Percentiles rank a stretch among this genome's conserved stretches.
Conservation (phyloP, 2,888 invertebrate genomes). For the Liodrosophila aerea region DNA sequence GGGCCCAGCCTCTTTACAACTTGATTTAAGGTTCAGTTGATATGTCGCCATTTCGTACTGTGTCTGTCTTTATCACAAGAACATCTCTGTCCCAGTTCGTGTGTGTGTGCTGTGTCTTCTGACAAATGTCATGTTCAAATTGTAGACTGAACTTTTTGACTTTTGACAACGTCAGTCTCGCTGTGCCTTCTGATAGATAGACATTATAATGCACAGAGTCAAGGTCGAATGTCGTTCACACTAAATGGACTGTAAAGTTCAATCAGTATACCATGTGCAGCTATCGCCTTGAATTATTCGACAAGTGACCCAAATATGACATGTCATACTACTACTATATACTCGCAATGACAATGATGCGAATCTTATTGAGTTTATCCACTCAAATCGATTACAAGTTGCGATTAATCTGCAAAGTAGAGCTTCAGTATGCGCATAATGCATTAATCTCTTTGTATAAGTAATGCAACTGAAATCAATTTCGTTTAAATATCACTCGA, state of each 20-base stretch:
- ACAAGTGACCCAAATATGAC: constrained; percentile 8
- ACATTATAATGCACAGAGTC: constrained; percentile 41
- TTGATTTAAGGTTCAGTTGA: constrained; percentile 77
- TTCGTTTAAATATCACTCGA: too few relatives aligned
- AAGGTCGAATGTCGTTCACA: constrained; percentile 31
- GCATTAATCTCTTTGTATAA: too few relatives aligned
- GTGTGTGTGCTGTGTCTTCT: constrained; percentile 34
- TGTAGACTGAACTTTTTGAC: constrained; percentile 68
- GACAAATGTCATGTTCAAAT: constrained; percentile 73
- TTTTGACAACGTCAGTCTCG: constrained; percentile 54
- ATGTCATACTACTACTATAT: too few relatives aligned
- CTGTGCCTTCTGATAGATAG: constrained; percentile 30
- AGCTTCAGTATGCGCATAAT: too few relatives aligned
- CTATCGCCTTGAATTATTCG: constrained; percentile 11
- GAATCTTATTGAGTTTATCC: too few relatives aligned
- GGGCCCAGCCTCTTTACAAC: constrained; percentile 69
- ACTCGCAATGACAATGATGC: too few relatives aligned
- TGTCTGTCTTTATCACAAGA: constrained; percentile 15
- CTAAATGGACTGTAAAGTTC: constrained; percentile 23
- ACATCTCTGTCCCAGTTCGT: constrained; percentile 16
- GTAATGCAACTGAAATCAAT: too few relatives aligned
- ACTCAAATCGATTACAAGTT: too few relatives aligned
- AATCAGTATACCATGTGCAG: constrained; percentile 22
- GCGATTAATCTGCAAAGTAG: background rate
- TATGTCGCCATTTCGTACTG: constrained; percentile 57